Percentiles rank a stretch among this genome's conserved stretches.
These are phyloP conservation scores for Chiroxiphia lanceolata DNA, from an alignment of 2,797 vertebrate genomes.

Conservation along the genomic window DNA sequence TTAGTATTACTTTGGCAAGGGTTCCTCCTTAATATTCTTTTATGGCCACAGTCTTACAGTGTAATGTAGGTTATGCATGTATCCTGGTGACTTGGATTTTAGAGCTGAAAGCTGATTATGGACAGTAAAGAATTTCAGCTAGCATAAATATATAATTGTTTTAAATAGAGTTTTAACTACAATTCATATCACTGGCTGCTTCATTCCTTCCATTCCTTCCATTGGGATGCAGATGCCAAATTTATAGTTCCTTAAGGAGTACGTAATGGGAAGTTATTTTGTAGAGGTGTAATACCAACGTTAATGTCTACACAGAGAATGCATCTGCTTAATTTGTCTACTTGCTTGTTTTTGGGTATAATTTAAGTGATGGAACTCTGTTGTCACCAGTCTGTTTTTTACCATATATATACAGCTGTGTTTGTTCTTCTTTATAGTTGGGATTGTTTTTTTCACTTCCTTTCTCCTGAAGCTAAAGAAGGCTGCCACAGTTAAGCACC, in stretches of 20 bases:
- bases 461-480: neutral
- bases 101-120: conserved; percentile 6
- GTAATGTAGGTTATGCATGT: conserved; percentile 2
- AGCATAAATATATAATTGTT: conserved; percentile 16
- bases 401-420: neutral
- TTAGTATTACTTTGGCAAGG: conserved; percentile 27
- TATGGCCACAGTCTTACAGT: neutral
- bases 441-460: neutral
- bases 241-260: neutral
- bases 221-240: neutral
- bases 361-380: neutral
- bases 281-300: neutral
- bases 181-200: neutral
- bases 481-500: neutral
- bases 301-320: neutral
- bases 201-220: neutral
- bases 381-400: neutral
- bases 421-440: neutral
- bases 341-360: neutral
- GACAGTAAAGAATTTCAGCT: conserved; percentile 25
- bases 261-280: conserved; percentile 3
- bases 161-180: conserved; percentile 9
- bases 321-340: neutral
- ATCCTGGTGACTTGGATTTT: conserved; percentile 9
- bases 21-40: conserved; percentile 37